Percentiles rank a stretch among this genome's conserved stretches.
These are phyloP conservation scores for Hyposoter didymator DNA, from an alignment of 2,888 invertebrate species.

Conservation along the genomic window DNA sequence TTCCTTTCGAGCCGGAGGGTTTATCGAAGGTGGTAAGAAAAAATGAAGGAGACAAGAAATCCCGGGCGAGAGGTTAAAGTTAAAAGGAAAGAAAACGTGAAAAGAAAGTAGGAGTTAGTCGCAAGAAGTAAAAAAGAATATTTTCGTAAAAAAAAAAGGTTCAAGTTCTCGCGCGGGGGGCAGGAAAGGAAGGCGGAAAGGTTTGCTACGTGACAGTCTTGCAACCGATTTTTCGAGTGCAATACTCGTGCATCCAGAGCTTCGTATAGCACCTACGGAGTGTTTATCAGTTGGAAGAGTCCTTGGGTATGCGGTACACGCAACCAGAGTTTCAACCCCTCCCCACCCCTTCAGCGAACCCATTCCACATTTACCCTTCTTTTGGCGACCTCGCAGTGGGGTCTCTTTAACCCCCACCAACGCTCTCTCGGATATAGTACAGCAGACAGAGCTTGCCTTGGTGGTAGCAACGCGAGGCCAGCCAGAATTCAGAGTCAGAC, in stretches of 20 bases:
- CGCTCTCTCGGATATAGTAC: conserved; percentile 1
- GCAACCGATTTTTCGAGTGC: conserved; percentile 46
- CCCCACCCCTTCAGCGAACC: conserved; percentile 51
- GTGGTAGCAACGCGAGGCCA: conserved; percentile 47
- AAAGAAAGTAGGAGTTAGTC: conserved; percentile 9
- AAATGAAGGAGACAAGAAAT: conserved; percentile 2
- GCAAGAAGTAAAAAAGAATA: not conserved
- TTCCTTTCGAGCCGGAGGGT: not conserved
- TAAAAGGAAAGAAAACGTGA: not conserved
- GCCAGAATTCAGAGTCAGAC: conserved; percentile 25
- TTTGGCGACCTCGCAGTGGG: conserved; percentile 22
- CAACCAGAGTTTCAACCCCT: conserved; percentile 64
- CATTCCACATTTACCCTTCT: conserved; percentile 63
- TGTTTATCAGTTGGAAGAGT: conserved; percentile 75
- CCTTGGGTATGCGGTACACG: conserved; percentile 77
- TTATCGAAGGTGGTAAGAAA: not conserved
- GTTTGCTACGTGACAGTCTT: conserved; percentile 48
- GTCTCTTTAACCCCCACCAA: conserved; percentile 23
- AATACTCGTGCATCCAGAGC: conserved; percentile 61
- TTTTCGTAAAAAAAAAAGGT: conserved; percentile 63
- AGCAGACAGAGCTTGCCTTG: conserved; percentile 51
- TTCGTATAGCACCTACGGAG: conserved; percentile 62
- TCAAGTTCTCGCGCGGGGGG: not conserved
- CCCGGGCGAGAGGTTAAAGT: not conserved
- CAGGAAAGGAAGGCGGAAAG: not conserved